Evolutionary conservation across 2,888 invertebrate species (phyloP).

Genomic region (Calliopum simillimum): DNA sequence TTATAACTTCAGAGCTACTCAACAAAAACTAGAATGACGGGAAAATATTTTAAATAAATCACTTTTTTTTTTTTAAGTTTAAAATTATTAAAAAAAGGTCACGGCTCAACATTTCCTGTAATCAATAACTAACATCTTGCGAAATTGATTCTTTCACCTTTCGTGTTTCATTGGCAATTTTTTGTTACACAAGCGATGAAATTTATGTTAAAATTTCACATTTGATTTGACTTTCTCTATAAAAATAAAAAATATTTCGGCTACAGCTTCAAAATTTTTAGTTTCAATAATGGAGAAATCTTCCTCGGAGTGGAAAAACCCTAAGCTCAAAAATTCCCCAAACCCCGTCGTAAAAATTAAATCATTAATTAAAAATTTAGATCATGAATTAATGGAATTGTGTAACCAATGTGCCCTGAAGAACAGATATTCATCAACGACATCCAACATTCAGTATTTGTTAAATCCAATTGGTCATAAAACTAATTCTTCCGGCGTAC

Average conservation of each 20-base stretch:
- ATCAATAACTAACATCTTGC: too few relatives aligned
- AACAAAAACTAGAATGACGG: too few relatives aligned
- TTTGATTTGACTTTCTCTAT: slow-evolving; percentile 10
- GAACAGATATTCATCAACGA: slow-evolving; percentile 22
- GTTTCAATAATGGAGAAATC: slow-evolving; percentile 47
- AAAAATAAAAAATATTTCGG: slow-evolving; percentile 52
- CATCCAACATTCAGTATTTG: neutral
- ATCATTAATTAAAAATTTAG: slow-evolving; percentile 55
- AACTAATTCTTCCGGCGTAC: too few relatives aligned
- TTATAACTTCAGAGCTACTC: too few relatives aligned
- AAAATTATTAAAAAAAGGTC: too few relatives aligned
- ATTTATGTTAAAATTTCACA: slow-evolving; percentile 18
- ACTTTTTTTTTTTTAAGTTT: too few relatives aligned
- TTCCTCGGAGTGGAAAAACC: slow-evolving; percentile 43
- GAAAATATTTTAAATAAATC: too few relatives aligned
- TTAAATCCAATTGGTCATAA: neutral
- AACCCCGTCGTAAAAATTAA: slow-evolving; percentile 56
- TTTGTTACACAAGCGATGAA: slow-evolving; percentile 19
- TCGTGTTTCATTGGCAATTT: neutral
- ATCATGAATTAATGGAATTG: slow-evolving; percentile 53
- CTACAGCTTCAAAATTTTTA: slow-evolving; percentile 59
- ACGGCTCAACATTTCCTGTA: too few relatives aligned
- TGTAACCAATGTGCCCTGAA: slow-evolving; percentile 52
- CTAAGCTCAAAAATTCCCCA: slow-evolving; percentile 42
- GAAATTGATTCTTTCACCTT: too few relatives aligned